Conservation (phyloP, 2,888 invertebrate species). For the Scaptomyza polygonia region DNA sequence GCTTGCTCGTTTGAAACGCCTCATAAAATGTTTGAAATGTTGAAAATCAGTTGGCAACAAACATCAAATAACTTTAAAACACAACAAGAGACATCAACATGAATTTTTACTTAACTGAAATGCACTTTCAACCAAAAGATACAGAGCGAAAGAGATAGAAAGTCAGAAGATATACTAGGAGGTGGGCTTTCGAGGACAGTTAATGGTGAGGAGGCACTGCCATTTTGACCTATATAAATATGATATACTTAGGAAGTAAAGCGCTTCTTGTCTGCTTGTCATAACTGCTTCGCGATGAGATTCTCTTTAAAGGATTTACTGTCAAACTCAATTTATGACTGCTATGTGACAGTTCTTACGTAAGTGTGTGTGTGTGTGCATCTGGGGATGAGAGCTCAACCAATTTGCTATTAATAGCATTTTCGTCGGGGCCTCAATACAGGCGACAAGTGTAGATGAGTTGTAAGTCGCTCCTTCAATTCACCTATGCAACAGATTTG, state of each 20-base stretch:
- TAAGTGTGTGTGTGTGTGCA: conserved; percentile 10
- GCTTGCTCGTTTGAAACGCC: conserved; percentile 9
- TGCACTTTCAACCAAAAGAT: conserved; percentile 18
- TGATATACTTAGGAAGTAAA: conserved; percentile 3
- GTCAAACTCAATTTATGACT: conserved; percentile 39
- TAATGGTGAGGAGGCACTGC: background rate
- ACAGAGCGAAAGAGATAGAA: background rate
- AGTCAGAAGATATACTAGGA: background rate
- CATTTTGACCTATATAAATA: conserved; percentile 29
- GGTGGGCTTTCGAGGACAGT: background rate
- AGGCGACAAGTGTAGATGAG: background rate
- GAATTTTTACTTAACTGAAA: conserved; percentile 59
- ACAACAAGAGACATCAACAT: conserved; percentile 49
- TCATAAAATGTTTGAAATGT: conserved; percentile 32
- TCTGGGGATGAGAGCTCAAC: conserved; percentile 14
- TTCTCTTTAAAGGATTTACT: conserved; percentile 39
- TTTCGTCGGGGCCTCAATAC: background rate
- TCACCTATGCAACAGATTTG: conserved; percentile 11
- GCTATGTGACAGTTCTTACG: background rate
- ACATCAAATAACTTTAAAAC: conserved; percentile 38
- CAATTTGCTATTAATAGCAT: conserved; percentile 60
- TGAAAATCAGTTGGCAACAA: conserved; percentile 37
- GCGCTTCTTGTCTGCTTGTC: conserved; percentile 25
- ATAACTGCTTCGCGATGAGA: conserved; percentile 52
- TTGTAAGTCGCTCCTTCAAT: conserved; percentile 12